Evolutionary conservation across 2,888 invertebrate genomes (phyloP), one percentile per base, ranked within the genome.

Genomic region (Phanerotoma sp.): DNA sequence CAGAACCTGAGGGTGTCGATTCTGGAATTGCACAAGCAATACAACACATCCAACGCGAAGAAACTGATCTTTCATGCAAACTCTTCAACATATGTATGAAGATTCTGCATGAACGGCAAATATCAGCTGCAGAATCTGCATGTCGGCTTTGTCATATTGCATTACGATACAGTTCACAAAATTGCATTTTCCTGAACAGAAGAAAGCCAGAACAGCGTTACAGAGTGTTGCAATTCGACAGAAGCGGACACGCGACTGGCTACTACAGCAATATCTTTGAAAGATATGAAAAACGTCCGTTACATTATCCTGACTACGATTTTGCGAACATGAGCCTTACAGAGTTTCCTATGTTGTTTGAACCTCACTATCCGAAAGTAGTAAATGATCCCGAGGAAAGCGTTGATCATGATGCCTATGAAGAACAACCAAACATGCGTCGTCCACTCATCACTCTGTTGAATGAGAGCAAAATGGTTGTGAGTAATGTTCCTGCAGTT

Each of bases 91-190:
- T 51, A n/a, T 60, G 54, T 5, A 57, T 57, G 54, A 38, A 42
- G 28, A 47, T 72, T 20, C 35, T 54, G 15, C 9, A 56, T 37
- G 20, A 52, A 15, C 48, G 47, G 9, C 51, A 33, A 40, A 65
- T 71, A 1, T 67, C 65, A 32, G 69, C 67, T 0, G 58, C 62
- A 1, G 69, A 70, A 68, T 65, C 59, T n/a, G 71, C 68, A 40
- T 71, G 66, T 38, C 54, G 70, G 22, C 50, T 71, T 7, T 72
- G 69, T 38, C 56, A 57, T 18, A n/a, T 53, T 4, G 28, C 13
- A 45, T 37, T 60, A 33, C 40, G 62, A 5, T 53, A 57, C 16
- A 66, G 62, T 41, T 61, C 62, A n/a, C 35, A 62, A 51, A 62
- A 57, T 28, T 48, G 38, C 13, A 30, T 57, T 10, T 54, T 61